Percentiles rank a stretch among this genome's conserved stretches.
Conservation (phyloP, 2,113 vertebrate species). For the Alosa alosa region DNA sequence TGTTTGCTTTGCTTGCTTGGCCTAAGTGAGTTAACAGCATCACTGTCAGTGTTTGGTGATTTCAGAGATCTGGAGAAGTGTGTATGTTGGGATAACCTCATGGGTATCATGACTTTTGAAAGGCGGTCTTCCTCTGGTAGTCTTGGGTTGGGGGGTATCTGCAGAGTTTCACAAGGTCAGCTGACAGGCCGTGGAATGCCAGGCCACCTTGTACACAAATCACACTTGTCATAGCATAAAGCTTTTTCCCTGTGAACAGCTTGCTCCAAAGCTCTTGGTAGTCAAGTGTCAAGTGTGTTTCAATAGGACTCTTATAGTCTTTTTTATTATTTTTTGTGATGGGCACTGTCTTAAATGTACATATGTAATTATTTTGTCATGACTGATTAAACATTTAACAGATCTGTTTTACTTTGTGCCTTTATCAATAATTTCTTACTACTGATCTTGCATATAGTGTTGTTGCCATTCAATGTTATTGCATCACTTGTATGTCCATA, state of each 20-base stretch:
- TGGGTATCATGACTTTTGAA: background rate
- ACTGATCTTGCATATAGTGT: no score
- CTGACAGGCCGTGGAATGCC: background rate
- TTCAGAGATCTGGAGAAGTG: background rate
- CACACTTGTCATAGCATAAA: background rate
- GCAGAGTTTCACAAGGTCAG: background rate
- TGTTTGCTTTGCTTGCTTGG: no score
- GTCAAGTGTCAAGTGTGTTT: conserved; percentile 19
- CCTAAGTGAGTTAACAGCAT: no score
- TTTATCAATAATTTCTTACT: background rate
- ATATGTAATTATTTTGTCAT: conserved; percentile 51
- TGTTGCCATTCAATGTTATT: no score
- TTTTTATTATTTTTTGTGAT: conserved; percentile 18
- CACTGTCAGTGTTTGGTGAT: background rate
- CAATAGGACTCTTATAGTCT: background rate
- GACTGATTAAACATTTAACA: conserved; percentile 41
- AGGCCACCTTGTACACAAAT: background rate
- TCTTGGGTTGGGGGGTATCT: background rate
- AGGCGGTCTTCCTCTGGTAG: background rate
- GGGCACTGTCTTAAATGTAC: conserved; percentile 51
- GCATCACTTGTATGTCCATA: no score
- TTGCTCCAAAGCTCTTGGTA: background rate
- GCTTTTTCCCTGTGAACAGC: no score
- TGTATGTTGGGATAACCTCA: background rate
- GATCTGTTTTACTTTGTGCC: conserved; percentile 49